Evolutionary conservation across 2,113 vertebrate species (phyloP), one percentile per base, ranked within the genome.

Genomic region (Gymnobelideus leadbeateri): DNA sequence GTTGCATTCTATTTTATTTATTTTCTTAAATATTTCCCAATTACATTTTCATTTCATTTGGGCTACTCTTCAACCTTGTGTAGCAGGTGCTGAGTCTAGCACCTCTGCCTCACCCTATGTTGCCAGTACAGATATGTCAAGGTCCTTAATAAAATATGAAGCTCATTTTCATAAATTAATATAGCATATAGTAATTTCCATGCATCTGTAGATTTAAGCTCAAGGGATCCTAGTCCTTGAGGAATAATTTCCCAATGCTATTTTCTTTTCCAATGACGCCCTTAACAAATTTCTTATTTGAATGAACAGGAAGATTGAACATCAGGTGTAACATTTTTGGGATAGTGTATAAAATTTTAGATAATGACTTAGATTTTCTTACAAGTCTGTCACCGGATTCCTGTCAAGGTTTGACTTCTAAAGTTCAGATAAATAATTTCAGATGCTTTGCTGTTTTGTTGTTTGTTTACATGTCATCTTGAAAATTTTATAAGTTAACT

Each of bases 321-420:
- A 50, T 46, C 1, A 92, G 8, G 16, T 84, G 8, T 55, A 91
- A 21, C 9, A n/a, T 93, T 61, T 95, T 57, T 7, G 94, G 50
- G 12, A 93, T 23, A 43, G 37, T 21, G 19, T 31, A 12, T 92
- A 28, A 93, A 55, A 93, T 89, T 94, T 92, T 90, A 95, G 24
- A 93, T 92, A 43, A 93, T 51, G 89, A 57, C 93, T 92, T 90
- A 95, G 12, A 93, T 91, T 93, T 95, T 1, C 31, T 0, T 92
- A 96, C 51, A 31, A 0, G 54, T 51, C 11, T 57, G 91, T 91
- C 9, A 53, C 2, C 51, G 8, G 95, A 90, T 24, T 11, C 92
- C 89, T 93, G 0, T 61, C 49, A 93, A 68, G 51, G 24, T 91
- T n/a, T 89, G 50, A 94, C 51, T 93, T 49, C 37, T 57, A 92